phyloP scores from a whole-genome alignment of 2,797 vertebrate genomes.

The Heliangelus exortis region DNA sequence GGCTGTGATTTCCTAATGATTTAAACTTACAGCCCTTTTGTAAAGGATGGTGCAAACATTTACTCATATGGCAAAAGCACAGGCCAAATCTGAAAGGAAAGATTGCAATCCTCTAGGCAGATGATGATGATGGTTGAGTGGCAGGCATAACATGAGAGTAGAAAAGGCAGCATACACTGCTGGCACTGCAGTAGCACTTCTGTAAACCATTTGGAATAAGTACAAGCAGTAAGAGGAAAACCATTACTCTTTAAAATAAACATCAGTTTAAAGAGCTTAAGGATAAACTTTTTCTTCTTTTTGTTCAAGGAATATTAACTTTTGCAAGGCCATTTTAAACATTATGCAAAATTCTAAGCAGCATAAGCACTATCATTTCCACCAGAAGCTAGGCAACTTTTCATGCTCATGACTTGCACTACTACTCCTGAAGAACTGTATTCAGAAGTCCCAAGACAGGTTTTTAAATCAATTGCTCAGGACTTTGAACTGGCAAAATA shows the following conservation, averaged over 20 bases:
- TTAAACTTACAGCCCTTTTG: neutral
- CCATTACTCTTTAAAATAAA: neutral
- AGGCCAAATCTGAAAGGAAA: neutral
- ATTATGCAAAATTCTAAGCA: neutral
- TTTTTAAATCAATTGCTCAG: constrained; percentile 7
- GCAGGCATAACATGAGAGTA: neutral
- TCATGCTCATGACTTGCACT: neutral
- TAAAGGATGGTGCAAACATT: neutral
- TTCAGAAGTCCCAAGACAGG: neutral
- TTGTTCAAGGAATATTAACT: neutral
- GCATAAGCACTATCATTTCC: neutral
- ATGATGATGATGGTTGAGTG: neutral
- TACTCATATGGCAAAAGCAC: neutral
- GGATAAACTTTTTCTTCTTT: neutral
- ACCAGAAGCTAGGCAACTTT: constrained; percentile 21
- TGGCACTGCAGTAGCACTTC: neutral
- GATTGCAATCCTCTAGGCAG: neutral
- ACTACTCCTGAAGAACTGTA: neutral
- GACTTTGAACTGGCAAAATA: constrained; percentile 18
- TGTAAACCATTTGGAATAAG: neutral
- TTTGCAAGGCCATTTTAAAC: neutral
- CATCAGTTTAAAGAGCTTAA: neutral
- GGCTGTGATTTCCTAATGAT: neutral
- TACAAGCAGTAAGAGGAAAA: neutral
- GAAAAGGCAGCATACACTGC: neutral